Evolutionary conservation across 2,888 invertebrate genomes (phyloP).

Genomic region (Synanthedon myopaeformis): DNA sequence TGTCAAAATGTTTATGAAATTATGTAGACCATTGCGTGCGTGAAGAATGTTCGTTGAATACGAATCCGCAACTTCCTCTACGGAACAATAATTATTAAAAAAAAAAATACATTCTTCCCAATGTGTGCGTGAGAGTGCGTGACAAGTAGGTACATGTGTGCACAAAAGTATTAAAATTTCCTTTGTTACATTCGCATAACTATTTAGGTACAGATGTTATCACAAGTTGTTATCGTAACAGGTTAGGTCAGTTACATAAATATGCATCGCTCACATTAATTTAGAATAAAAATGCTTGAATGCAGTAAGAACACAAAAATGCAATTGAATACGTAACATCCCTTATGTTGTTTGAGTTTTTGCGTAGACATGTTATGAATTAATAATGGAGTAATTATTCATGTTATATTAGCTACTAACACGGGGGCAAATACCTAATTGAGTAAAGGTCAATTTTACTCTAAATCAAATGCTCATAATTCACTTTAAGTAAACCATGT

Average conservation of each 20-base stretch:
- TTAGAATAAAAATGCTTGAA: constrained; percentile 3
- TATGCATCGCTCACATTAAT: constrained; percentile 1
- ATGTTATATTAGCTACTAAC: not conserved
- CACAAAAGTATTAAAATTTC: constrained; percentile 17
- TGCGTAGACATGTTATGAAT: constrained; percentile 33
- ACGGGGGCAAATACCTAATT: not conserved
- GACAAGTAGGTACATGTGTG: constrained; percentile 9
- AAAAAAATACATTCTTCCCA: constrained; percentile 16
- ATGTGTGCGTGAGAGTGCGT: constrained; percentile 42
- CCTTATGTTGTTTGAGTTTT: constrained; percentile 13
- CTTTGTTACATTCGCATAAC: constrained; percentile 31
- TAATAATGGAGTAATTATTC: constrained; percentile 49
- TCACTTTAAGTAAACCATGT: too few relatives aligned
- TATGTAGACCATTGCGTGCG: constrained; percentile 20
- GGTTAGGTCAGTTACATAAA: not conserved
- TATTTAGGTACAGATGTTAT: constrained; percentile 30
- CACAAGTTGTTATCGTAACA: constrained; percentile 14
- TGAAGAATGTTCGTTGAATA: constrained; percentile 31
- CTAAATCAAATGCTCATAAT: too few relatives aligned
- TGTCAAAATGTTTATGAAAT: not conserved
- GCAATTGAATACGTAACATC: constrained; percentile 29
- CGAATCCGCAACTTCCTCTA: constrained; percentile 56
- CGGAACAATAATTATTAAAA: constrained; percentile 37
- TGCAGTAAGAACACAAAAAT: constrained; percentile 25
- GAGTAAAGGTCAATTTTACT: not conserved